These are phyloP conservation scores for Miniopterus natalensis DNA, from an alignment of 2,113 vertebrate species.

Conservation along the genomic window DNA sequence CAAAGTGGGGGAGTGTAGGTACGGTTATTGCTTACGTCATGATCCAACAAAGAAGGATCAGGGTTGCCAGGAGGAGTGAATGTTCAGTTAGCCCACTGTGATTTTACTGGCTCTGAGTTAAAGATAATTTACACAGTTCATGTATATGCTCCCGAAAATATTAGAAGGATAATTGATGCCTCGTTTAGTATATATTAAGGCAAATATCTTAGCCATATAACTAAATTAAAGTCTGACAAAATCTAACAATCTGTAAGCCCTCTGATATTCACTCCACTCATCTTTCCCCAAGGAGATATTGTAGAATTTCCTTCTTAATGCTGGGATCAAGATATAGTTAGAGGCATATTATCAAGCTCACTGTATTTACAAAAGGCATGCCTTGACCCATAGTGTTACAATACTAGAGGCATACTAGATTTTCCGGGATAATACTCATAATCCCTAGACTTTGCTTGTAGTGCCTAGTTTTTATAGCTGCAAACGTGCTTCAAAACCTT, in stretches of 20 bases:
- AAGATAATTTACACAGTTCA: neutral
- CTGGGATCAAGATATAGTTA: constrained; percentile 16
- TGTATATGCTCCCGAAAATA: neutral
- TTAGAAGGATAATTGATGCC: neutral
- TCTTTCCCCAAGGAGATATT: neutral
- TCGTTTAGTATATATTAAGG: constrained; percentile 41
- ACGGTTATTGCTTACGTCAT: neutral
- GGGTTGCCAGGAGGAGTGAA: neutral
- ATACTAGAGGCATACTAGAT: neutral
- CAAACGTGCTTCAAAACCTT: neutral
- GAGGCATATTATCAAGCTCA: neutral
- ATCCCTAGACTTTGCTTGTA: neutral
- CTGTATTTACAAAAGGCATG: neutral
- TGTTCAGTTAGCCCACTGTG: neutral
- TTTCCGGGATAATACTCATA: constrained; percentile 15
- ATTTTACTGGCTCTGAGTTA: constrained; percentile 19
- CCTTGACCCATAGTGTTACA: constrained; percentile 11
- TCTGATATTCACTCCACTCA: neutral
- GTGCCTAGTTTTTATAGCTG: neutral
- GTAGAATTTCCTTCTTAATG: neutral
- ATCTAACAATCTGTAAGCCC: neutral
- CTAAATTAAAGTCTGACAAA: constrained; percentile 60
- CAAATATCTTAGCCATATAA: neutral
- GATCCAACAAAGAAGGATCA: neutral
- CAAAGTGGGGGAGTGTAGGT: neutral